These are phyloP conservation scores for Gnathonemus longibarbis DNA, from an alignment of 2,113 vertebrate genomes.

Conservation along the genomic window DNA sequence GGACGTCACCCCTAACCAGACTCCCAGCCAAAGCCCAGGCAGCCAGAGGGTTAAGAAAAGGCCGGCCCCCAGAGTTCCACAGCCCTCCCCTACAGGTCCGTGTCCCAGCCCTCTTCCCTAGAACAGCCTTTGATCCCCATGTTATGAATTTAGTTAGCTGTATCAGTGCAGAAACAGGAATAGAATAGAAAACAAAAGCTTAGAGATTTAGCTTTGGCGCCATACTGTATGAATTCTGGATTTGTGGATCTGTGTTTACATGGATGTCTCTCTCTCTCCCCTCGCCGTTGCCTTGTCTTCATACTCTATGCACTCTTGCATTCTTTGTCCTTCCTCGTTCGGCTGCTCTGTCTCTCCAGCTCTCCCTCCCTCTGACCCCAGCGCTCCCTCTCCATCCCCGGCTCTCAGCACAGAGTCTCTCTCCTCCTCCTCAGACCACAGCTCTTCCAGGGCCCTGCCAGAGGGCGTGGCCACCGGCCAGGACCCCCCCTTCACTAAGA, in stretches of 20 bases:
- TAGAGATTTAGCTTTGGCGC: neutral
- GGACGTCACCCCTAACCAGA: slow-evolving; percentile 33
- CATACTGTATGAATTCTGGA: neutral
- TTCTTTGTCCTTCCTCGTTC: slow-evolving; percentile 11
- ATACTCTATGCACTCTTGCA: neutral
- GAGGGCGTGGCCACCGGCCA: slow-evolving; percentile 35
- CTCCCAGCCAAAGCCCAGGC: slow-evolving; percentile 62
- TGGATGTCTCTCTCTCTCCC: slow-evolving; percentile 15
- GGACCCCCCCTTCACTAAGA: slow-evolving; percentile 59
- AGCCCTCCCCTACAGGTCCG: slow-evolving; percentile 44
- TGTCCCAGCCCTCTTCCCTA: neutral
- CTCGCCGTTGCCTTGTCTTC: slow-evolving; percentile 22
- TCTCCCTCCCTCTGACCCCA: slow-evolving; percentile 69
- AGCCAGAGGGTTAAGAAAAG: slow-evolving; percentile 76
- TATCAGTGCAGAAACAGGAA: neutral
- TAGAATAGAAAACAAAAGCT: neutral
- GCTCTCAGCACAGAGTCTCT: slow-evolving; percentile 88
- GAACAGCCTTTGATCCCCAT: neutral
- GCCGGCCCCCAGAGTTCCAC: slow-evolving; percentile 72
- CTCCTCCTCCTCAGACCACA: slow-evolving; percentile 65
- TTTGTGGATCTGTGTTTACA: slow-evolving; percentile 10
- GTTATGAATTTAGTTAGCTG: neutral
- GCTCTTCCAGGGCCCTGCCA: slow-evolving; percentile 52
- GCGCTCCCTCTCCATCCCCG: slow-evolving; percentile 81
- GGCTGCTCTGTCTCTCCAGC: slow-evolving; percentile 36